phyloP scores from a whole-genome alignment of 2,888 invertebrate species.

The Limnephilus lunatus region DNA sequence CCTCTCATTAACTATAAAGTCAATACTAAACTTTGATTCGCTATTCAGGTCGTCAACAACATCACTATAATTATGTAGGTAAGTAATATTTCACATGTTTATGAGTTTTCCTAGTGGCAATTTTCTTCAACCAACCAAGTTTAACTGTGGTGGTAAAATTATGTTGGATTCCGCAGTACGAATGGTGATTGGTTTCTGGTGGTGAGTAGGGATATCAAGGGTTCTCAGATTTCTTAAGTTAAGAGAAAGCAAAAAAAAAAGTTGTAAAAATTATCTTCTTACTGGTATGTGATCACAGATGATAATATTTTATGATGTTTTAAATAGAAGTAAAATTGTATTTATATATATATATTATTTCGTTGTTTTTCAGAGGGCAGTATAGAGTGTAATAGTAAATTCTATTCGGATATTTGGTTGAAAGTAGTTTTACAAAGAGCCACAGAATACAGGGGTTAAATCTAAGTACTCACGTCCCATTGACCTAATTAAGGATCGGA shows the following conservation, averaged over 20 bases:
- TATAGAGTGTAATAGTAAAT: neutral
- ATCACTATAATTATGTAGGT: too few relatives aligned
- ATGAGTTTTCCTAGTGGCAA: too few relatives aligned
- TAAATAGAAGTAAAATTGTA: neutral
- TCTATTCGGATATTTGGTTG: neutral
- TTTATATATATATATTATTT: neutral
- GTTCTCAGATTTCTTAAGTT: neutral
- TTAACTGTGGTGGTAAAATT: too few relatives aligned
- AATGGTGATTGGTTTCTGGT: neutral
- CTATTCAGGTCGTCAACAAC: too few relatives aligned
- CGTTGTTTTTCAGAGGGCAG: neutral
- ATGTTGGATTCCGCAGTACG: too few relatives aligned
- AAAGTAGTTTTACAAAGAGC: neutral
- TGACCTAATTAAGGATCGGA: neutral
- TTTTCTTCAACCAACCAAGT: too few relatives aligned
- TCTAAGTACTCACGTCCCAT: neutral
- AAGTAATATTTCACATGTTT: too few relatives aligned
- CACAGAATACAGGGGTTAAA: neutral
- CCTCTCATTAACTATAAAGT: too few relatives aligned
- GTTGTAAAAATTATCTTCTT: neutral
- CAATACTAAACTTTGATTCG: too few relatives aligned
- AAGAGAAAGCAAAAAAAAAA: too few relatives aligned
- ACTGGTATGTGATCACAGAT: neutral
- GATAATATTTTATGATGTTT: neutral
- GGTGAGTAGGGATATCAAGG: neutral